Evolutionary conservation across 1,140 invertebrate species (phyloP).

Genomic region (Schlechtendalia chinensis): DNA sequence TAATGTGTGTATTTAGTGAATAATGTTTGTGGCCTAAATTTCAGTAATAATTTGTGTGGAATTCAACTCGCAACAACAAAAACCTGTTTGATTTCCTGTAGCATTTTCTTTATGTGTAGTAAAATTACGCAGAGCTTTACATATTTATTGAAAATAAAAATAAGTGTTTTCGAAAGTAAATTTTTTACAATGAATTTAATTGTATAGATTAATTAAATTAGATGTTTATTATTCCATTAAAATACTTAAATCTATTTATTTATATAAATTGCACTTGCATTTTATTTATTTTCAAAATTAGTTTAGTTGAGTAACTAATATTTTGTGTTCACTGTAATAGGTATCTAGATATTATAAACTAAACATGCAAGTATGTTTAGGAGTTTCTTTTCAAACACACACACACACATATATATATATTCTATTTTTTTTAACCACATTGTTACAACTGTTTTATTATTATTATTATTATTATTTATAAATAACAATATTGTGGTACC

Average conservation of each 20-base stretch:
- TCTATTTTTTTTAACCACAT: background rate
- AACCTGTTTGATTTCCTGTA: slow-evolving; percentile 15
- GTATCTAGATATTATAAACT: background rate
- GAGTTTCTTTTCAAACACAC: background rate
- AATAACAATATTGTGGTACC: background rate
- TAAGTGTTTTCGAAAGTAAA: background rate
- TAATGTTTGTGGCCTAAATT: background rate
- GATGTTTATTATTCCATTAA: background rate
- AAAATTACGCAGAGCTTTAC: background rate
- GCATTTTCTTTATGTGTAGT: background rate
- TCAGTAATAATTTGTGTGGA: slow-evolving; percentile 13
- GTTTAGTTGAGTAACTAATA: too few species aligned
- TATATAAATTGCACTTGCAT: too few species aligned
- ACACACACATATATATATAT: too few species aligned
- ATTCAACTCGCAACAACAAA: background rate
- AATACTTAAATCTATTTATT: too few species aligned
- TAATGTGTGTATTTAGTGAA: background rate
- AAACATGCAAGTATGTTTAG: background rate
- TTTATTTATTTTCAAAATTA: too few species aligned
- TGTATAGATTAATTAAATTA: background rate
- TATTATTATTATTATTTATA: background rate
- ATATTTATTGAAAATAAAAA: background rate
- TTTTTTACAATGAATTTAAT: background rate
- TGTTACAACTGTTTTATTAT: slow-evolving; percentile 25
- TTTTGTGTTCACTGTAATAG: background rate